Evolutionary conservation across 1,140 invertebrate species (phyloP), one percentile per base, ranked within the genome.

Genomic region (Ceratina australensis): DNA sequence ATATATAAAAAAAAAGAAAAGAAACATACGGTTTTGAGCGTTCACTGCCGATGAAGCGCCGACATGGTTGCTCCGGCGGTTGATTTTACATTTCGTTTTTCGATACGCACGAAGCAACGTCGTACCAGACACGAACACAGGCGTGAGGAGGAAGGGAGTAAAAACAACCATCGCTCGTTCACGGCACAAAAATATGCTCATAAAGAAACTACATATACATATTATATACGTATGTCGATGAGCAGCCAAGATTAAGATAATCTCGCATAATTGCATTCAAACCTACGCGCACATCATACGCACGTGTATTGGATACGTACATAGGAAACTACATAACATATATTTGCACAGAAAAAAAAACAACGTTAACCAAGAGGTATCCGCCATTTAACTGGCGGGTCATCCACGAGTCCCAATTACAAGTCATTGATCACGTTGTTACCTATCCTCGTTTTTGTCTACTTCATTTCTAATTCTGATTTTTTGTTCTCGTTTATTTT

Each of bases 11-110:
- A n/a, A 54, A 64, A 79, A 18, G 54, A 80, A 69, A 75, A 26
- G 52, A 54, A n/a, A 54, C 52, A 54, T n/a, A 64, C 68, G 78
- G 49, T 75, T 72, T 65, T 63, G 78, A 81, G 82, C 79, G 82
- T 84, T 81, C 79, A 84, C 82, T 85, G 79, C 79, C 83, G 83
- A 81, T 65, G 66, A 83, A 74, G 69, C 71, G 69, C 56, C 82
- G 69, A 75, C 60, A 69, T n/a, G 64, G 59, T 63, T 82, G 75
- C 75, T 74, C 52, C 67, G 80, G 82, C 77, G 56, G 60, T 75
- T 79, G 66, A 68, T 60, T 83, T 69, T 64, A 67, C 65, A 67
- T 66, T 54, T 68, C n/a, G 26, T 52, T 68, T 57, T 77, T 83
- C 56, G 59, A 59, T 74, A 78, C 56, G 68, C 72, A 66, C 76